A percentile compares a stretch with the other conserved stretches of the same genome.
phyloP scores from a whole-genome alignment of 2,888 invertebrate genomes.

The Muschampia plurimacula region DNA sequence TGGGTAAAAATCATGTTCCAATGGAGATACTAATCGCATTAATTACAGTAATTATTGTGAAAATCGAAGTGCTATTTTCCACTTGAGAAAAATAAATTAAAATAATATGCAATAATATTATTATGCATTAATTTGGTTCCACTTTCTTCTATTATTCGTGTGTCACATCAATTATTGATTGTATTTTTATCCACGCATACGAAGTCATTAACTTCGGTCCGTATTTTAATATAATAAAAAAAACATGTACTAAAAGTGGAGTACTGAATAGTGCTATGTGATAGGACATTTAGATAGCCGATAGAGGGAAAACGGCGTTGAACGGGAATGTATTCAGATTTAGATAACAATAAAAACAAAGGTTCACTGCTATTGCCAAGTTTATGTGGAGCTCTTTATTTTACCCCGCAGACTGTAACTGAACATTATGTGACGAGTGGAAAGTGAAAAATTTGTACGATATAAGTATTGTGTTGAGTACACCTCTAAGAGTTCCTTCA shows the following conservation, averaged over 20 bases:
- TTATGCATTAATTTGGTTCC: too few relatives aligned
- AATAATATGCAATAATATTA: too few relatives aligned
- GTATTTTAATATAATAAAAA: neutral
- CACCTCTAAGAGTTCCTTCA: too few relatives aligned
- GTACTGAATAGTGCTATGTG: slow-evolving; percentile 2
- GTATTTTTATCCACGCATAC: neutral
- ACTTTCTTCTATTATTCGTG: neutral
- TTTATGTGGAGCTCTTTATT: slow-evolving; percentile 37
- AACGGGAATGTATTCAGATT: slow-evolving; percentile 38
- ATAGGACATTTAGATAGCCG: slow-evolving; percentile 28
- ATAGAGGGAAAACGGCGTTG: slow-evolving; percentile 26
- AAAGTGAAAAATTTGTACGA: neutral
- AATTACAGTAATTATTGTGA: too few relatives aligned
- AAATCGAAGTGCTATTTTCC: too few relatives aligned
- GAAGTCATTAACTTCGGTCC: neutral
- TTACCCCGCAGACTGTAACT: slow-evolving; percentile 9
- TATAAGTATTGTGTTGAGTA: too few relatives aligned
- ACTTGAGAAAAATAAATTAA: too few relatives aligned
- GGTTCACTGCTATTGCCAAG: slow-evolving; percentile 28
- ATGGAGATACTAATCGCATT: too few relatives aligned
- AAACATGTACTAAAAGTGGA: neutral
- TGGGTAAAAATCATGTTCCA: too few relatives aligned
- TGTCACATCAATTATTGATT: too few relatives aligned
- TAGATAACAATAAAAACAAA: slow-evolving; percentile 38
- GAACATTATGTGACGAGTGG: slow-evolving; percentile 13